Base-by-base conservation (phyloP, 2,888 invertebrate species). In the Nephrotoma guestfalica region DNA sequence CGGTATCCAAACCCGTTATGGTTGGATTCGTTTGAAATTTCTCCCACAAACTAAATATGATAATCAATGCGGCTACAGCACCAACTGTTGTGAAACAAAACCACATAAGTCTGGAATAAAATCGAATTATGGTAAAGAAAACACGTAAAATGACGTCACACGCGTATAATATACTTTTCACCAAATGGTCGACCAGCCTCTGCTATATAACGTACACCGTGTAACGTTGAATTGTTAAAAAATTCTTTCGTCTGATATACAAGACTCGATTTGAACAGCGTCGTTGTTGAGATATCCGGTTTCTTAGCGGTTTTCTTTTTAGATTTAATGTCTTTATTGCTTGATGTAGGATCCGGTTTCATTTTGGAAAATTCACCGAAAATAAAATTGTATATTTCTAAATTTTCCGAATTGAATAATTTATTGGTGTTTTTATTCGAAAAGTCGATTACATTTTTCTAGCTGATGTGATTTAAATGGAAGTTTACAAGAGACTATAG, bases 21-120 rank as follows among this genome's bases (percentile, higher is more conserved):
- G 96, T 96, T 4, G 96, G 96, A 91, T 96, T 96, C 0, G 95
- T 96, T 92, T 96, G 96, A 90, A 96, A 96, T 90, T 96, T 96
- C 89, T 95, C 94, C 96, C 96, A 96, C 43, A 96, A 92, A 89
- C 95, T 95, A 85, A 94, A 93, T 86, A 96, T 96, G 87, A 96
- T 96, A 83, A 95, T 94, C 88, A 94, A 92, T 0, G 96, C 95
- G 0, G 96, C 94, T 0, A 95, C 93, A 0, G 95, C 93, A 0
- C 96, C 96, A 86, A 93, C 91, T 6, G 93, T 92, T 6, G 95
- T 95, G 89, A 96, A 95, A 88, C 94, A 93, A 89, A 96, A 95
- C 96, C 96, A 96, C 93, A 95, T 94, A 89, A 96, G 94, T 90
- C 96, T 96, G 90, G 41, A 71, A 71, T 71, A 11, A 71, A 71